Percentiles rank a stretch among this genome's conserved stretches.
These are phyloP conservation scores for Collichthys lucidus DNA, from an alignment of 2,113 vertebrate genomes.

Conservation along the genomic window DNA sequence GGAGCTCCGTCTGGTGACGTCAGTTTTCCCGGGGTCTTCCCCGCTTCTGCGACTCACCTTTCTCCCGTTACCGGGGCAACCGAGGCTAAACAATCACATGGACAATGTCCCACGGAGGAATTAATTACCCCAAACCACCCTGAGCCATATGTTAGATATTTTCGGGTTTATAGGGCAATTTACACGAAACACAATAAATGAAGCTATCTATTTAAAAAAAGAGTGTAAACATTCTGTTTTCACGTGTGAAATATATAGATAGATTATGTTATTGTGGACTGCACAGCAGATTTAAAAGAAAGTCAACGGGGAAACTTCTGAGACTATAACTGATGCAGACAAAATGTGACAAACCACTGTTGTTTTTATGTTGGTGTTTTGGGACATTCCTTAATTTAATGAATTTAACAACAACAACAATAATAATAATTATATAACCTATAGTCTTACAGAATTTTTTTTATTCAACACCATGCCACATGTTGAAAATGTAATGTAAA, in stretches of 20 bases:
- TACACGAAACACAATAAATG: background rate
- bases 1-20: conserved; percentile 44
- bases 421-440: too few relatives aligned
- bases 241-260: background rate
- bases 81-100: conserved; percentile 44
- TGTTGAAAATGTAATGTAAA: too few relatives aligned
- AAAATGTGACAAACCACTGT: too few relatives aligned
- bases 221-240: background rate
- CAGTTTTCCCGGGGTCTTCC: conserved; percentile 78
- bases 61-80: conserved; percentile 55
- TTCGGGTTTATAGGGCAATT: background rate
- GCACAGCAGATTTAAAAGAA: too few relatives aligned
- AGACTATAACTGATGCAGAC: too few relatives aligned
- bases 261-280: too few relatives aligned
- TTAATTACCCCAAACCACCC: conserved; percentile 14
- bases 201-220: background rate
- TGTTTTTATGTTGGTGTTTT: too few relatives aligned
- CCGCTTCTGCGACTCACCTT: conserved; percentile 58
- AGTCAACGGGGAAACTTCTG: too few relatives aligned
- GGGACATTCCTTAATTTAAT: background rate
- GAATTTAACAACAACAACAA: too few relatives aligned
- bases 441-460: too few relatives aligned
- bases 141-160: conserved; percentile 25
- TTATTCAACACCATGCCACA: too few relatives aligned
- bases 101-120: background rate